Evolutionary conservation across 2,113 vertebrate genomes (phyloP).

Genomic region (Pedetes capensis): DNA sequence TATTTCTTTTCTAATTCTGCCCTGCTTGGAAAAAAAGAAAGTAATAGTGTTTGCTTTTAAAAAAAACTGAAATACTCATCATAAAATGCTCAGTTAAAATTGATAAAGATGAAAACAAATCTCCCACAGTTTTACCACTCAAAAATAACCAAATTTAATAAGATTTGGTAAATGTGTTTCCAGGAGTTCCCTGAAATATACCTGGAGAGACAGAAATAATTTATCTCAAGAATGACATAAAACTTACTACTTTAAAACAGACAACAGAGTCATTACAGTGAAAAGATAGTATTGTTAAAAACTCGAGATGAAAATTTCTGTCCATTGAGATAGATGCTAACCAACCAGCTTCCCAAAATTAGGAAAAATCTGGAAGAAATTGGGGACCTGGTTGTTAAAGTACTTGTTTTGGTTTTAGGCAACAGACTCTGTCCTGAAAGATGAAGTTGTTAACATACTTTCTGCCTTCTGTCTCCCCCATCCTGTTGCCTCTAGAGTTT

Average conservation of each 20-base stretch:
- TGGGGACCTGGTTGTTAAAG: neutral
- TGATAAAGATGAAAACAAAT: neutral
- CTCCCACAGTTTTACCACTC: neutral
- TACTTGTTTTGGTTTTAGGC: neutral
- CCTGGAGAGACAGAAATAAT: neutral
- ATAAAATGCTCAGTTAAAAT: neutral
- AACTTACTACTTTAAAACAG: neutral
- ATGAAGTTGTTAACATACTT: neutral
- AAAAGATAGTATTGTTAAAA: conserved; percentile 13
- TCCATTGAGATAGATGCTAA: neutral
- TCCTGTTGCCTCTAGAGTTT: neutral
- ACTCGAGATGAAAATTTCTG: neutral
- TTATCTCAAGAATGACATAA: neutral
- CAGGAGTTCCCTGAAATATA: neutral
- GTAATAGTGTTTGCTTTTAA: neutral
- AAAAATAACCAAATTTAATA: conserved; percentile 17
- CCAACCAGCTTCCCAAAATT: neutral
- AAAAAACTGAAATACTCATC: neutral
- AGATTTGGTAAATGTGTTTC: neutral
- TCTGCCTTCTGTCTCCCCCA: neutral
- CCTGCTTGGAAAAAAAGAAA: neutral
- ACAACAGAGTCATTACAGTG: neutral
- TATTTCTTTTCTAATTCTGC: neutral
- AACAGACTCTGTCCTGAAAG: neutral
- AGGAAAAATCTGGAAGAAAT: neutral